A percentile compares a stretch with the other conserved stretches of the same genome.
Conservation (phyloP, 1,140 invertebrate genomes). For the Heliconius nattereri region DNA sequence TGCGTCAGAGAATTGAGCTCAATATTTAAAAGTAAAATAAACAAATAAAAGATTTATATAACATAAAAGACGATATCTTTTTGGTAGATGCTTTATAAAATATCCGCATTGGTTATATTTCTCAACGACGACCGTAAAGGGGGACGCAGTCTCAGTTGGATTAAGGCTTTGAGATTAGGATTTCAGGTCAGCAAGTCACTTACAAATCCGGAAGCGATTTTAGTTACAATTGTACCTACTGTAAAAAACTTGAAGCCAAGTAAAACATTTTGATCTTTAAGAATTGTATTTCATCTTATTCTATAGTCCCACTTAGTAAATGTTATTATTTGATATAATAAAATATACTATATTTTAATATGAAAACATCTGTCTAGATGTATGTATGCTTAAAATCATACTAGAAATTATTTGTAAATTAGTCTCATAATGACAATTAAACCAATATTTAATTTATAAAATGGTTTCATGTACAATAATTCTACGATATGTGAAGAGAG, state of each 20-base stretch:
- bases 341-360: no score
- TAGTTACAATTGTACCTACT: neutral
- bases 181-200: slow-evolving; percentile 15
- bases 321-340: no score
- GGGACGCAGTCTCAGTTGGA: slow-evolving; percentile 31
- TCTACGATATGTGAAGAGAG: no score
- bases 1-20: no score
- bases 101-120: slow-evolving; percentile 29
- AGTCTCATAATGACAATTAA: no score
- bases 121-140: slow-evolving; percentile 26
- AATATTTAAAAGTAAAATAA: neutral
- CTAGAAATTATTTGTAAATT: no score
- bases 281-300: neutral
- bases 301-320: no score
- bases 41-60: neutral
- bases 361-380: no score
- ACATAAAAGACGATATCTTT: neutral
- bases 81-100: slow-evolving; percentile 10
- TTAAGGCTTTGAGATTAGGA: slow-evolving; percentile 31
- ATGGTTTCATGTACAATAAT: no score
- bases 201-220: slow-evolving; percentile 18
- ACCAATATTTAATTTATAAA: no score
- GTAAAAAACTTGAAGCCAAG: neutral
- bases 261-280: neutral
- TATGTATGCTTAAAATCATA: no score